Evolutionary conservation across 2,888 invertebrate species (phyloP).

Genomic region (Oligia strigilis): DNA sequence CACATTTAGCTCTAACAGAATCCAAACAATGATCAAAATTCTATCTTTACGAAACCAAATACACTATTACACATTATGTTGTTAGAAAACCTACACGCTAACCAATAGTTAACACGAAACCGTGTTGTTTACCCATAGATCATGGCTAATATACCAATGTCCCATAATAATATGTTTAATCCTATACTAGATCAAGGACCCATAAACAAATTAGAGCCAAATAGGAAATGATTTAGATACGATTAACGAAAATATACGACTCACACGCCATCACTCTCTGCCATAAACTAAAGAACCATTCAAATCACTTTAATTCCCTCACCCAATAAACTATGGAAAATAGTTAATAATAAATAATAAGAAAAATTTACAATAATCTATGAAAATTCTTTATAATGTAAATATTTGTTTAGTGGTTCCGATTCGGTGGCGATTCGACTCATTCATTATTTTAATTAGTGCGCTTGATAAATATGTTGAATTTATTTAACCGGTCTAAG

Average conservation of each 20-base stretch:
- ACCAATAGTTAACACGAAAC: constrained; percentile 48
- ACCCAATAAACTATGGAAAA: constrained; percentile 71
- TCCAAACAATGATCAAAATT: constrained; percentile 38
- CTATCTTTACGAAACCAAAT: constrained; percentile 41
- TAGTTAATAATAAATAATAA: constrained; percentile 78
- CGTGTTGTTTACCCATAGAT: constrained; percentile 41
- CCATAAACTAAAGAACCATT: constrained; percentile 56
- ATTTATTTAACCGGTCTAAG: neutral
- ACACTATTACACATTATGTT: constrained; percentile 43
- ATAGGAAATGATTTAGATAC: constrained; percentile 66
- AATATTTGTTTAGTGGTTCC: constrained; percentile 64
- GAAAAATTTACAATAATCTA: constrained; percentile 75
- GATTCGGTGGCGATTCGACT: constrained; percentile 64
- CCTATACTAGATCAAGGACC: constrained; percentile 36
- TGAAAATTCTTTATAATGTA: constrained; percentile 71
- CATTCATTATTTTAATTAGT: neutral
- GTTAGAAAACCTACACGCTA: constrained; percentile 32
- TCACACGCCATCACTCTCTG: constrained; percentile 45
- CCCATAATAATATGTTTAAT: constrained; percentile 51
- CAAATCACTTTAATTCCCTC: constrained; percentile 73
- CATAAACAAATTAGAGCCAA: constrained; percentile 55
- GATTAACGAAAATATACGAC: constrained; percentile 57
- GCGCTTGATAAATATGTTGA: neutral
- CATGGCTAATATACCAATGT: constrained; percentile 54
- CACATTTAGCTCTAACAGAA: constrained; percentile 20